phyloP scores from a whole-genome alignment of 2,113 vertebrate genomes.

The Passer domesticus region DNA sequence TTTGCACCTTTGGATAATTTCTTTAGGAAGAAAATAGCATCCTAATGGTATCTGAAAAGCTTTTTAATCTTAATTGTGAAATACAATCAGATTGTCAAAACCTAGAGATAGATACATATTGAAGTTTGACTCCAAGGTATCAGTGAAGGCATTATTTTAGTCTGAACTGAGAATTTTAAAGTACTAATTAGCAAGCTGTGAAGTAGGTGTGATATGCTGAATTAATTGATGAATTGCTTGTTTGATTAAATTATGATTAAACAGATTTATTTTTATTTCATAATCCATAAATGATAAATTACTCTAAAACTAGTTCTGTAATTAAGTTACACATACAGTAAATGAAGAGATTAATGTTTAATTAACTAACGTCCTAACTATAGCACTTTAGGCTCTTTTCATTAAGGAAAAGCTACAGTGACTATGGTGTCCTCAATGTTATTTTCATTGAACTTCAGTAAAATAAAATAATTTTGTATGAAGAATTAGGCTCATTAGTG shows the following conservation, averaged over 20 bases:
- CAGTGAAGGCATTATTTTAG: not conserved
- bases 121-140: not conserved
- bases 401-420: not conserved
- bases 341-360: slow-evolving; percentile 59
- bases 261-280: slow-evolving; percentile 62
- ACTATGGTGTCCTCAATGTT: not conserved
- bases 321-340: slow-evolving; percentile 40
- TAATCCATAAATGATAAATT: slow-evolving; percentile 56
- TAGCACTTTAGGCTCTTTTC: not conserved
- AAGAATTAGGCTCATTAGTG: not conserved
- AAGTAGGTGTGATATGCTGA: not conserved
- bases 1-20: not conserved
- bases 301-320: slow-evolving; percentile 34
- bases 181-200: not conserved
- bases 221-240: slow-evolving; percentile 60
- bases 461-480: not conserved
- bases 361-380: slow-evolving; percentile 41
- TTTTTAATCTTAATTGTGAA: not conserved
- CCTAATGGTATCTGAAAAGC: not conserved
- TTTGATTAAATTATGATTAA: slow-evolving; percentile 61
- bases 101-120: not conserved
- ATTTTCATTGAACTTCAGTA: not conserved
- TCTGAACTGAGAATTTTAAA: not conserved
- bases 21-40: not conserved
- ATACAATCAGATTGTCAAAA: not conserved